Percentiles rank a stretch among this genome's conserved stretches.
Evolutionary conservation across 2,113 vertebrate genomes (phyloP).

Genomic region (Misgurnus anguillicaudatus): DNA sequence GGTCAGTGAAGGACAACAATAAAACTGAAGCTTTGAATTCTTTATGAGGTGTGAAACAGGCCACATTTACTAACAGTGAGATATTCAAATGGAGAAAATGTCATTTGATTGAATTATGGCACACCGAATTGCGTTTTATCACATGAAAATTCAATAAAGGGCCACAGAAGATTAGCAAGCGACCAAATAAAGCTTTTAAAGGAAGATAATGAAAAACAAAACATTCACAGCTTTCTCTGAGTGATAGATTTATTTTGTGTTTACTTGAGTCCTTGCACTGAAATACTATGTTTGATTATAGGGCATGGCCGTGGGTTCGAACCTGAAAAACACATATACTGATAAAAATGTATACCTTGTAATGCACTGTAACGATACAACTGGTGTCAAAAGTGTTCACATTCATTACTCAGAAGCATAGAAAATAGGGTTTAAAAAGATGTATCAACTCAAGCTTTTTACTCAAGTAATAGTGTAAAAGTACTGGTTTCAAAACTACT

Average conservation of each 20-base stretch:
- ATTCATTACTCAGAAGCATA: too few relatives aligned
- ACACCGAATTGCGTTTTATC: conserved; percentile 17
- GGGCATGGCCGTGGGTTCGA: too few relatives aligned
- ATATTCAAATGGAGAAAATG: conserved; percentile 12
- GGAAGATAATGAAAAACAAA: not conserved
- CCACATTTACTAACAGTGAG: not conserved
- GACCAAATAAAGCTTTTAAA: not conserved
- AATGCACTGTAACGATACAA: too few relatives aligned
- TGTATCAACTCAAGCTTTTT: too few relatives aligned
- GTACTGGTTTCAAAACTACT: too few relatives aligned
- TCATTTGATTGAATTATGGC: conserved; percentile 33
- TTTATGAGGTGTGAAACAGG: conserved; percentile 5
- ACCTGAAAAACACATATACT: too few relatives aligned
- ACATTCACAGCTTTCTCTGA: not conserved
- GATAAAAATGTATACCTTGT: too few relatives aligned
- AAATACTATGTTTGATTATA: not conserved
- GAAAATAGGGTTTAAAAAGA: too few relatives aligned
- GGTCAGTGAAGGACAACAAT: not conserved
- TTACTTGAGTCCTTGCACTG: not conserved
- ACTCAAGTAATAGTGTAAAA: too few relatives aligned
- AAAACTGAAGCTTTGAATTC: not conserved
- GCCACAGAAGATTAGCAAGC: not conserved
- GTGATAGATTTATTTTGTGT: not conserved
- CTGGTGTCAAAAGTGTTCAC: too few relatives aligned
- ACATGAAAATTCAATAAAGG: not conserved